Evolutionary conservation across 2,797 vertebrate genomes (phyloP).

Genomic region (Neoniphon sammara): DNA sequence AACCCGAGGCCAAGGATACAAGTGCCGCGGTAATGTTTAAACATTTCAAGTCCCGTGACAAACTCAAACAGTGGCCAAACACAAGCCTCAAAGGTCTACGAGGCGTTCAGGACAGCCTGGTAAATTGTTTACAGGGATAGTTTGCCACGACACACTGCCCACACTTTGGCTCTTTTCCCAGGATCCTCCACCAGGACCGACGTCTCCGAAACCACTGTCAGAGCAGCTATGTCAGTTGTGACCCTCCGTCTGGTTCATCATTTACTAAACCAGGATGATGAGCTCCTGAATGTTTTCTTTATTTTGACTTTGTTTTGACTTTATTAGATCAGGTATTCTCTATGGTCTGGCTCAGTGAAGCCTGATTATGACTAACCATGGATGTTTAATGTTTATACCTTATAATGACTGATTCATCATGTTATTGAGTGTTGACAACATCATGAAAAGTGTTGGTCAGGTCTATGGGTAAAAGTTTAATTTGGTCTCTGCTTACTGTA

Average conservation of each 20-base stretch:
- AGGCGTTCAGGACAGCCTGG: neutral
- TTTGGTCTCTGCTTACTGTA: neutral
- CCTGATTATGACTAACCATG: neutral
- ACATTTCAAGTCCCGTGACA: neutral
- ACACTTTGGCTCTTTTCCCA: slow-evolving; percentile 30
- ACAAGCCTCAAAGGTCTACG: neutral
- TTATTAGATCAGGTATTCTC: too few species aligned
- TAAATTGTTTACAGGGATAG: slow-evolving; percentile 23
- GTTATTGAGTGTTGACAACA: neutral
- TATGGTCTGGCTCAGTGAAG: too few species aligned
- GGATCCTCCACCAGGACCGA: slow-evolving; percentile 21
- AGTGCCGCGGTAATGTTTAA: neutral
- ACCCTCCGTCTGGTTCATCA: slow-evolving; percentile 26
- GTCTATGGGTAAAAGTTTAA: slow-evolving; percentile 6
- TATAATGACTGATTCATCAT: neutral
- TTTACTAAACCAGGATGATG: slow-evolving; percentile 15
- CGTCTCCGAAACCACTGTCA: slow-evolving; percentile 24
- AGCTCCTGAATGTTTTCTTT: neutral
- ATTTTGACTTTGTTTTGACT: neutral
- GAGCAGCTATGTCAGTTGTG: slow-evolving; percentile 22
- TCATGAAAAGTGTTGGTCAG: neutral
- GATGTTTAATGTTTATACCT: neutral
- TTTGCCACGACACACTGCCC: slow-evolving; percentile 35
- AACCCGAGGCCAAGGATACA: neutral
- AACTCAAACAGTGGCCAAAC: neutral